Evolutionary conservation across 1,140 invertebrate species (phyloP).

Genomic region (Drosophila bipectinata): DNA sequence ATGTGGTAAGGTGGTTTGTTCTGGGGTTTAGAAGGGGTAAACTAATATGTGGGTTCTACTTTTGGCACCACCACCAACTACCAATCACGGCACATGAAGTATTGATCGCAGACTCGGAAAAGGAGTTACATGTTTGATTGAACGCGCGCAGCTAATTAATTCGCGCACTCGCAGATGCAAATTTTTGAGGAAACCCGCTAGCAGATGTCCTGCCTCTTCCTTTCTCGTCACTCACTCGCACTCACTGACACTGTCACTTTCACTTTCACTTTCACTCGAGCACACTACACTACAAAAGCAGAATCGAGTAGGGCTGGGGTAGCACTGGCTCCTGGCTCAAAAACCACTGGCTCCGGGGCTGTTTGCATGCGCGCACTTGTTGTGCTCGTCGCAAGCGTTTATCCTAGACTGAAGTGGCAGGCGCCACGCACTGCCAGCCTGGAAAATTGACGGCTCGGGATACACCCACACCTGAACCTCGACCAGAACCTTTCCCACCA

Average conservation of each 20-base stretch:
- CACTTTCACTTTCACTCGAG: constrained; percentile 27
- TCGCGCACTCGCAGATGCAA: constrained; percentile 41
- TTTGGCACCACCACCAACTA: constrained; percentile 59
- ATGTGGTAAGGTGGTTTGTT: constrained; percentile 47
- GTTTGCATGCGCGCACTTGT: constrained; percentile 82
- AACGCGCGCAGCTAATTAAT: constrained; percentile 59
- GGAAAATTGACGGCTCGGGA: constrained; percentile 51
- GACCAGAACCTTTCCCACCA: constrained; percentile 19
- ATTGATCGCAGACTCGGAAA: constrained; percentile 24
- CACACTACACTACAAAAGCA: constrained; percentile 53
- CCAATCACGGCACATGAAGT: constrained; percentile 18
- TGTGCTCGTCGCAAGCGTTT: constrained; percentile 83
- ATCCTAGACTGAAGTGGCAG: constrained; percentile 81
- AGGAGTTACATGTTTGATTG: constrained; percentile 63
- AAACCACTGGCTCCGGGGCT: constrained; percentile 43
- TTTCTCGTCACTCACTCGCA: constrained; percentile 8
- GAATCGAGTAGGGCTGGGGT: constrained; percentile 19
- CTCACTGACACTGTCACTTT: constrained; percentile 1
- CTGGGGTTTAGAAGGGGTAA: constrained; percentile 7
- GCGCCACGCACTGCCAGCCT: constrained; percentile 51
- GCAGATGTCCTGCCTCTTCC: constrained; percentile 39
- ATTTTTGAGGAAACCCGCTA: background rate
- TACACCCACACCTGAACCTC: constrained; percentile 52
- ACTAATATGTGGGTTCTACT: constrained; percentile 18
- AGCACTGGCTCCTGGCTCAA: constrained; percentile 21